Evolutionary conservation across 2,797 vertebrate species (phyloP).

Genomic region (Brachyrhaphis roseni): DNA sequence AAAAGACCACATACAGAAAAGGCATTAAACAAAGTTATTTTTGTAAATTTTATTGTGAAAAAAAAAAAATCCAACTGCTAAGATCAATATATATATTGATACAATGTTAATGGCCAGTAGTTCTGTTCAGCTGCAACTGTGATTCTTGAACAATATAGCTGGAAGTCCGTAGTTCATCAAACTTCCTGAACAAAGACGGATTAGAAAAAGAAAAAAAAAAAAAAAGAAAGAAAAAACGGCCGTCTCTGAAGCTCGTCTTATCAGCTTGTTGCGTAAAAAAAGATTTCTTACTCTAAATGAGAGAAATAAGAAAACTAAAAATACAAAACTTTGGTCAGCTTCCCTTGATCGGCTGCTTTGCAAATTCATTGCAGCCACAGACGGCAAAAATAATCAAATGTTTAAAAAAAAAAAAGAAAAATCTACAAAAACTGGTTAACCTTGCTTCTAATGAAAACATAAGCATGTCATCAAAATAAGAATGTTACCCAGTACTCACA

Average conservation of each 20-base stretch:
- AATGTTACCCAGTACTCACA: conserved; percentile 79
- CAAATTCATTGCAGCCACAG: conserved; percentile 65
- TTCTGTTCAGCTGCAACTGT: conserved; percentile 81
- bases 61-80: conserved; percentile 86
- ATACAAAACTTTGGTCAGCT: conserved; percentile 89
- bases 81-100: conserved; percentile 84
- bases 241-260: conserved; percentile 60
- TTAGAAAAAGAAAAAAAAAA: conserved; percentile 42
- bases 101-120: conserved; percentile 85
- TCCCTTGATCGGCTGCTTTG: conserved; percentile 75
- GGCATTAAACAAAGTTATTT: conserved; percentile 54
- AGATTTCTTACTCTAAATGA: conserved; percentile 66
- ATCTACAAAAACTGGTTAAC: conserved; percentile 76
- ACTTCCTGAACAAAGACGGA: conserved; percentile 56
- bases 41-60: conserved; percentile 86
- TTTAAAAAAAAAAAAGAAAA: conserved; percentile 56
- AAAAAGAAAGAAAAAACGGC: conserved; percentile 47
- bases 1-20: conserved; percentile 7
- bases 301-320: conserved; percentile 80
- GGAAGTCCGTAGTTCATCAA: conserved; percentile 66
- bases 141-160: conserved; percentile 72
- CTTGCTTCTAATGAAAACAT: conserved; percentile 72
- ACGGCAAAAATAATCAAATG: conserved; percentile 68
- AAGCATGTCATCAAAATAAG: conserved; percentile 68
- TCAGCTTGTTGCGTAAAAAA: conserved; percentile 60